These are phyloP conservation scores for Dipodomys ordii DNA, from an alignment of 2,113 vertebrate species.

Conservation along the genomic window DNA sequence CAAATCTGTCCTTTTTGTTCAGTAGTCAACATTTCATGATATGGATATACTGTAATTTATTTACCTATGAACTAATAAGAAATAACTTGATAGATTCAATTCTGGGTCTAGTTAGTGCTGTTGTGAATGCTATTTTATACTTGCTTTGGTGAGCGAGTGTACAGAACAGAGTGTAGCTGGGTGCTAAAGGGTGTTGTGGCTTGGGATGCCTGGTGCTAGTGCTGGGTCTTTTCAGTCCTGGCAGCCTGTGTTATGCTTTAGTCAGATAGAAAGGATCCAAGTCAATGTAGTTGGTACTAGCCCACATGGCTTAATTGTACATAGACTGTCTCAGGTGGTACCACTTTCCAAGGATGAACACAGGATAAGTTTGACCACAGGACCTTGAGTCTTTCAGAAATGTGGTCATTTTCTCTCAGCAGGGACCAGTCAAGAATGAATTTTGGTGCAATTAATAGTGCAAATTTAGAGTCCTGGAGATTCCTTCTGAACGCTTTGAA, in stretches of 20 bases:
- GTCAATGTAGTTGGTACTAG: not conserved
- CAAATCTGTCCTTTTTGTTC: not conserved
- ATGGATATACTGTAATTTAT: not conserved
- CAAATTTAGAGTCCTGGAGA: conserved; percentile 46
- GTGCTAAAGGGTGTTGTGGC: not conserved
- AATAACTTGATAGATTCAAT: not conserved
- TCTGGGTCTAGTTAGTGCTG: not conserved
- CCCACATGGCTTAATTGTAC: not conserved
- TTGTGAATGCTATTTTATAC: not conserved
- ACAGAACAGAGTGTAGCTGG: not conserved
- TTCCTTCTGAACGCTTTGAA: conserved; percentile 55
- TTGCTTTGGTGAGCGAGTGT: not conserved
- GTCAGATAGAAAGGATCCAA: not conserved
- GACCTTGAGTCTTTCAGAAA: not conserved
- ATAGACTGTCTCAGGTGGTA: not conserved
- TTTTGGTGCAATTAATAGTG: not conserved
- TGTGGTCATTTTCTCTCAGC: not conserved
- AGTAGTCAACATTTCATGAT: not conserved
- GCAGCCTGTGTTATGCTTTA: not conserved
- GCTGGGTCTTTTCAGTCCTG: not conserved
- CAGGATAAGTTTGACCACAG: not conserved
- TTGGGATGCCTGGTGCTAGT: not conserved
- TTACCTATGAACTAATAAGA: not conserved
- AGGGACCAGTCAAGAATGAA: conserved; percentile 28
- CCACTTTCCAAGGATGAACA: not conserved